Percentiles rank a stretch among this genome's conserved stretches.
phyloP scores from a whole-genome alignment of 2,888 invertebrate genomes.

The Teleiodes luculella region DNA sequence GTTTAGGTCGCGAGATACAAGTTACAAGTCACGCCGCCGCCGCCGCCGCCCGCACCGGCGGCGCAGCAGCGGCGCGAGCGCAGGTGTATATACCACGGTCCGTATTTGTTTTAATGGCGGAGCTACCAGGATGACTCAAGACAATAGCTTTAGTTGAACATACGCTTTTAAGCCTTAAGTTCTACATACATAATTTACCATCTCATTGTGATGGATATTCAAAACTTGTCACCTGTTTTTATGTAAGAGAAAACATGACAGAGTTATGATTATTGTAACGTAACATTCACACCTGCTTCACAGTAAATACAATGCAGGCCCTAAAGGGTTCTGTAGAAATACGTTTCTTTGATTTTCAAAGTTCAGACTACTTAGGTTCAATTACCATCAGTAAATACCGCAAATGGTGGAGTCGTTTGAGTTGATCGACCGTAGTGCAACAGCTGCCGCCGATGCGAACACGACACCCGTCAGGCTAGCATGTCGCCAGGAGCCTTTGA shows the following conservation, averaged over 20 bases:
- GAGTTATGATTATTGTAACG: not conserved
- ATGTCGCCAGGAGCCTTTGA: conserved; percentile 9
- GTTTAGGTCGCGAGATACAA: conserved; percentile 12
- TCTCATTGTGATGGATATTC: not conserved
- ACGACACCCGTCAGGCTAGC: conserved; percentile 4
- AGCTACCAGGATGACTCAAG: conserved; percentile 36
- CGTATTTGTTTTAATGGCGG: conserved; percentile 37
- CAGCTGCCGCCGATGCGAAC: conserved; percentile 9
- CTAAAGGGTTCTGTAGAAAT: conserved; percentile 1
- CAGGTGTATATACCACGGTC: conserved; percentile 40
- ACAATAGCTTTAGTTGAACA: conserved; percentile 24
- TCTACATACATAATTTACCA: conserved; percentile 12
- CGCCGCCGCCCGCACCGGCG: too few species aligned
- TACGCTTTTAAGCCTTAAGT: not conserved
- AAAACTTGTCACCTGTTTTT: not conserved
- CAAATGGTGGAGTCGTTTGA: conserved; percentile 4
- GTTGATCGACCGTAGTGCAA: conserved; percentile 1
- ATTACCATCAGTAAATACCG: conserved; percentile 11
- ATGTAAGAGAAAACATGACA: too few species aligned
- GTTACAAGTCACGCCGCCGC: conserved; percentile 42
- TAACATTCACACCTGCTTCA: not conserved
- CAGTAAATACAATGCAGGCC: not conserved
- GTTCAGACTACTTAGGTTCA: conserved; percentile 7
- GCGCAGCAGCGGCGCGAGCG: too few species aligned
- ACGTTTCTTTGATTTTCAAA: conserved; percentile 9